phyloP scores from a whole-genome alignment of 2,888 invertebrate genomes.

The Sphaeridia pumilis region DNA sequence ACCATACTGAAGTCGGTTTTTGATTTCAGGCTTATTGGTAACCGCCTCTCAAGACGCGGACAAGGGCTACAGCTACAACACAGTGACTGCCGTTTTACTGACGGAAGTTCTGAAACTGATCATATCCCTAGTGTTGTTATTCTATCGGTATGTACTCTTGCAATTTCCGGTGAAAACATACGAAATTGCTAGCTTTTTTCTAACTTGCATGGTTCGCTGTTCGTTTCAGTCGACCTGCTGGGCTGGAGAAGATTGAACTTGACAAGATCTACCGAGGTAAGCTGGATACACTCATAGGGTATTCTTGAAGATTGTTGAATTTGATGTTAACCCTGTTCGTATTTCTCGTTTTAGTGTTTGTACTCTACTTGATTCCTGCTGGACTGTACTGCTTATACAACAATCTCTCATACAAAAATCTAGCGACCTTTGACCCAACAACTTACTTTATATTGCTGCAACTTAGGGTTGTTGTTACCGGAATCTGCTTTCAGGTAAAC shows the following conservation, averaged over 20 bases:
- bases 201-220: conserved; percentile 2
- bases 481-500: conserved; percentile 75
- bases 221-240: conserved; percentile 5
- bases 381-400: conserved; percentile 87
- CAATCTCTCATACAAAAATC: conserved; percentile 80
- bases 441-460: conserved; percentile 84
- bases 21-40: conserved; percentile 67
- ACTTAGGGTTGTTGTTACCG: conserved; percentile 82
- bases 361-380: conserved; percentile 80
- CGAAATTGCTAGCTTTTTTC: conserved; percentile 17
- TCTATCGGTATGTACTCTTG: conserved; percentile 42
- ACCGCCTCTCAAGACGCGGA: conserved; percentile 75
- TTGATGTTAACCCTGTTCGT: neutral
- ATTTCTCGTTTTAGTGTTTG: conserved; percentile 44
- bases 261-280: conserved; percentile 45
- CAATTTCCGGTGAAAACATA: no score
- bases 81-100: conserved; percentile 72
- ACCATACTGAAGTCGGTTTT: neutral
- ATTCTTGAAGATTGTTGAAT: neutral
- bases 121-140: conserved; percentile 54
- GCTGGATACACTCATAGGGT: no score
- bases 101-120: conserved; percentile 77
- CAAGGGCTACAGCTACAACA: conserved; percentile 74
- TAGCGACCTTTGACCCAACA: conserved; percentile 84
- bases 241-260: conserved; percentile 43